phyloP scores from a whole-genome alignment of 2,888 invertebrate genomes.

The Xanthorhoe designata region DNA sequence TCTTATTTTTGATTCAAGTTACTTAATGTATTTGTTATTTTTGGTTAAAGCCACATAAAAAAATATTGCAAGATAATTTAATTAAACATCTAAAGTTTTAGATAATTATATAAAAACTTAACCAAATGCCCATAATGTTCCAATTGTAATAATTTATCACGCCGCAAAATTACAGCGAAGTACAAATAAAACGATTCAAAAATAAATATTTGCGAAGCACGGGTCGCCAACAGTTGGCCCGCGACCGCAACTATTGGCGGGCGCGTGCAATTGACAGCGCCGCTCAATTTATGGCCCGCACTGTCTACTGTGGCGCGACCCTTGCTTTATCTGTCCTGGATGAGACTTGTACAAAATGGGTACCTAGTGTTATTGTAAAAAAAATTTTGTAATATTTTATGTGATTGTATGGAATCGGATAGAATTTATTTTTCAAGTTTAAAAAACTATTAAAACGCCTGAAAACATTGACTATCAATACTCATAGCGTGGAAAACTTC shows the following conservation, averaged over 20 bases:
- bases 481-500: neutral
- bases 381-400: neutral
- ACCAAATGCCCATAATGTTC: neutral
- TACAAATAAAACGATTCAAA: constrained; percentile 26
- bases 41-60: neutral
- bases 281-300: constrained; percentile 84
- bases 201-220: constrained; percentile 30
- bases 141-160: constrained; percentile 8
- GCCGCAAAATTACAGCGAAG: constrained; percentile 14
- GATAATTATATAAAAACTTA: neutral
- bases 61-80: neutral
- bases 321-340: constrained; percentile 45
- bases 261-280: constrained; percentile 84
- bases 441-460: too few relatives aligned
- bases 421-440: too few relatives aligned
- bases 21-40: too few relatives aligned
- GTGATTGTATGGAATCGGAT: too few relatives aligned
- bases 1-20: too few relatives aligned
- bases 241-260: constrained; percentile 83
- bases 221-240: constrained; percentile 49
- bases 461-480: neutral
- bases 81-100: neutral
- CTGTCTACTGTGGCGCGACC: constrained; percentile 70
- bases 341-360: constrained; percentile 22
- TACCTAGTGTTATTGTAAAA: too few relatives aligned